Evolutionary conservation across 2,113 vertebrate species (phyloP), one percentile per base, ranked within the genome.

Genomic region (Bufo bufo): DNA sequence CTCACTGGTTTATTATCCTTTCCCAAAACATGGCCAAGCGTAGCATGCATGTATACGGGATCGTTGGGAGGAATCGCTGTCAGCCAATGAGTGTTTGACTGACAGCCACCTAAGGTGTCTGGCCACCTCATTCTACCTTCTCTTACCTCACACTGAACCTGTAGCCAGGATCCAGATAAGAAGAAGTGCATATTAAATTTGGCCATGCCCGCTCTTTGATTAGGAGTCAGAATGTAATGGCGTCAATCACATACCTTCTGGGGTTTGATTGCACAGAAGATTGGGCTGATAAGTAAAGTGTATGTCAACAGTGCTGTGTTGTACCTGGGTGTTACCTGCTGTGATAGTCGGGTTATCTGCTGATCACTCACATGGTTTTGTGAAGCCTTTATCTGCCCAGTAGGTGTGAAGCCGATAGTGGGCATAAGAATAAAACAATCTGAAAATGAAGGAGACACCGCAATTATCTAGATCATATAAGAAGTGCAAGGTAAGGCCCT

Each of bases 281-380:
- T 87, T 75, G 49, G 56, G 61, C 79, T 87, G 86, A 87, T 87
- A 47, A 82, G 65, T 47, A 45, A 23, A 88, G 80, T 88, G 87
- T 84, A 88, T 43, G 71, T 82, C 66, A 88, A 88, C 69, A 88
- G 43, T 61, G 86, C 6, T 77, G 86, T 59, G 78, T 72, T 88
- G 86, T 75, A 75, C 63, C 66, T 75, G 86, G 79, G 86, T 75
- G 86, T 83, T 75, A 52, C 80, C 69, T 75, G 33, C 69, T 23
- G 77, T 54, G 85, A 50, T 79, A 85, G 49, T 50, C 52, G 4
- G 72, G 58, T 83, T 83, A 82, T 83, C 86, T 63, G 4, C 10
- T 19, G 54, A 88, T 61, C 80, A 23, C 43, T 61, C 16, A 49
- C 66, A 59, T 58, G 69, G 59, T 47, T 81, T 87, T 61, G 54